phyloP scores from a whole-genome alignment of 2,888 invertebrate species.

The Pediacus dermestoides region DNA sequence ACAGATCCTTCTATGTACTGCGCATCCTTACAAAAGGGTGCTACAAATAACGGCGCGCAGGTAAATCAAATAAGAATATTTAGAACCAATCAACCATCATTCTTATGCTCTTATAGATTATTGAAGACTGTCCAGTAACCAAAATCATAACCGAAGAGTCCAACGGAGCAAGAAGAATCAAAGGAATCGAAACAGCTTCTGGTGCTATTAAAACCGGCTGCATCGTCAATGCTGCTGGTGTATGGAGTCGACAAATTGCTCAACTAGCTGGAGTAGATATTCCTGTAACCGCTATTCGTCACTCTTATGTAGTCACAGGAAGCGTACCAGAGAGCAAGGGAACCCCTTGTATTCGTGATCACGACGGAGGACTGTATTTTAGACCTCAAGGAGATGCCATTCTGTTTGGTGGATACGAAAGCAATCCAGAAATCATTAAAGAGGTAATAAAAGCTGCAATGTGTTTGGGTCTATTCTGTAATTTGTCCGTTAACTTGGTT shows the following conservation, averaged over 20 bases:
- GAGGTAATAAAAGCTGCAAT: constrained; percentile 61
- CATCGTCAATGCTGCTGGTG: constrained; percentile 78
- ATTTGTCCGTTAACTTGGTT: no score
- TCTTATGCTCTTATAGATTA: constrained; percentile 52
- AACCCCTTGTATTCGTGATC: constrained; percentile 81
- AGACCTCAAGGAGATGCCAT: constrained; percentile 80
- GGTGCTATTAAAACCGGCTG: constrained; percentile 67
- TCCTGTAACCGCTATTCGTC: constrained; percentile 80
- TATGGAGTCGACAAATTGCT: constrained; percentile 76
- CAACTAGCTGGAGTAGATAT: constrained; percentile 65
- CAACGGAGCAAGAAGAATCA: constrained; percentile 64
- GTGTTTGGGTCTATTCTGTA: no score
- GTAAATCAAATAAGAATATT: constrained; percentile 15
- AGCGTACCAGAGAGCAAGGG: constrained; percentile 69
- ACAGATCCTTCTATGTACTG: constrained; percentile 83
- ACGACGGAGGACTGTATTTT: constrained; percentile 79
- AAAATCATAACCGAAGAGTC: constrained; percentile 62
- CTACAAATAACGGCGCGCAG: constrained; percentile 26
- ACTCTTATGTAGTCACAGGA: constrained; percentile 83
- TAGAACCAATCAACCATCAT: not conserved
- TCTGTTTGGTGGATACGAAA: constrained; percentile 83
- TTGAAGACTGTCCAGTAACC: constrained; percentile 72
- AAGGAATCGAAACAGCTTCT: constrained; percentile 65
- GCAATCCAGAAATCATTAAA: constrained; percentile 76
- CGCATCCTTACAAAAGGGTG: constrained; percentile 68